Evolutionary conservation across 1,140 invertebrate genomes (phyloP).

Genomic region (Trichoplusia ni): DNA sequence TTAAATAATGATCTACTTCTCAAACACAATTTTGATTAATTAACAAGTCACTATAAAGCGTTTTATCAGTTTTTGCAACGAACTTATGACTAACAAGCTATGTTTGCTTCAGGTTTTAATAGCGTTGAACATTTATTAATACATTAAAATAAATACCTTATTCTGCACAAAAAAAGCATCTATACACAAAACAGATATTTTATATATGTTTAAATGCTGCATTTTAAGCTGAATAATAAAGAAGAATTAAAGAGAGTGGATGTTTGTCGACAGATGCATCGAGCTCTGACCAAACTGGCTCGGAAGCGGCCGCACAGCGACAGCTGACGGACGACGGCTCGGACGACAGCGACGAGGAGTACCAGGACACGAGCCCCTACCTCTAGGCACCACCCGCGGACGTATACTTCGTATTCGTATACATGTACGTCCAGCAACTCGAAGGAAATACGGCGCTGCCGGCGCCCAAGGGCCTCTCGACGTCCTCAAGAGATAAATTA

Average conservation of each 20-base stretch:
- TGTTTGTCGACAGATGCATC: conserved; percentile 65
- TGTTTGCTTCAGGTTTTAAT: too few species aligned
- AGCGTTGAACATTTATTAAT: too few species aligned
- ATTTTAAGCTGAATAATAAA: background rate
- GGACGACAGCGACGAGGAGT: conserved; percentile 72
- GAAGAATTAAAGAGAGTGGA: background rate
- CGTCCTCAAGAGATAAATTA: conserved; percentile 12
- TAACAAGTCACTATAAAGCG: too few species aligned
- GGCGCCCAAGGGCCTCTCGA: background rate
- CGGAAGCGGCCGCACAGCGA: conserved; percentile 68
- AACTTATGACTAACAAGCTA: too few species aligned
- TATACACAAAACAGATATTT: too few species aligned
- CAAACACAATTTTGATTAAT: too few species aligned
- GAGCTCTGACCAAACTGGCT: conserved; percentile 66
- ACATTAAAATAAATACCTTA: too few species aligned
- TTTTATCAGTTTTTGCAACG: too few species aligned
- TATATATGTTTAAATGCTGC: too few species aligned
- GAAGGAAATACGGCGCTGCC: background rate
- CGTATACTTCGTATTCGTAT: background rate
- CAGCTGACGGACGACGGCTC: conserved; percentile 76
- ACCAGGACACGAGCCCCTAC: conserved; percentile 74
- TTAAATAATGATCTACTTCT: too few species aligned
- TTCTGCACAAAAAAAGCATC: too few species aligned
- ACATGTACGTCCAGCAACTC: too few species aligned
- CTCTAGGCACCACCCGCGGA: conserved; percentile 45